Conservation (phyloP, 2,888 invertebrate species). For the Apeira syringaria region DNA sequence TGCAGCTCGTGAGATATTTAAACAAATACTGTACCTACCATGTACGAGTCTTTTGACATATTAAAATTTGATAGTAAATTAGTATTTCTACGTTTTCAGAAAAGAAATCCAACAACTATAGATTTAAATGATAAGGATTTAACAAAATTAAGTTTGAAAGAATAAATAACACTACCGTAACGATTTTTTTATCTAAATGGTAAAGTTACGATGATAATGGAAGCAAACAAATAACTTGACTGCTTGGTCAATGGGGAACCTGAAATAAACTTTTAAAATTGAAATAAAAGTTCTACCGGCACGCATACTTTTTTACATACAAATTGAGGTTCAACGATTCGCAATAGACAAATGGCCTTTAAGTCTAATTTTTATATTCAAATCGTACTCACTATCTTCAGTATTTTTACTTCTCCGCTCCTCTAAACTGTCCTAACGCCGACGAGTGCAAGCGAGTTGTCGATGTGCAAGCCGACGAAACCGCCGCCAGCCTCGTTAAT, state of each 20-base stretch:
- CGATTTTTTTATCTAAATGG: slow-evolving; percentile 14
- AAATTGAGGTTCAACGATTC: no score
- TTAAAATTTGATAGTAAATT: no score
- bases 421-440: neutral
- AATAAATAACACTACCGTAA: slow-evolving; percentile 6
- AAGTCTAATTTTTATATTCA: no score
- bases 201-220: slow-evolving; percentile 25
- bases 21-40: no score
- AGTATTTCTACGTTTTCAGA: no score
- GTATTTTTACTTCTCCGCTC: slow-evolving; percentile 13
- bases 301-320: slow-evolving; percentile 19
- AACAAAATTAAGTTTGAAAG: no score
- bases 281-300: slow-evolving; percentile 30
- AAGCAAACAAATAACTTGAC: slow-evolving; percentile 29
- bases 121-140: no score
- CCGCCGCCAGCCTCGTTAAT: slow-evolving; percentile 15
- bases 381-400: slow-evolving; percentile 16
- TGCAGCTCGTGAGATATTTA: neutral
- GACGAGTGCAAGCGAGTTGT: no score
- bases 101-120: no score
- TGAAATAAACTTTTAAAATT: slow-evolving; percentile 36
- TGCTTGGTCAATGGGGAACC: slow-evolving; percentile 32
- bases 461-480: no score
- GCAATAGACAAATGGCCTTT: no score
- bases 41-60: no score